phyloP scores from a whole-genome alignment of 2,888 invertebrate species.

The Allygus modestus region DNA sequence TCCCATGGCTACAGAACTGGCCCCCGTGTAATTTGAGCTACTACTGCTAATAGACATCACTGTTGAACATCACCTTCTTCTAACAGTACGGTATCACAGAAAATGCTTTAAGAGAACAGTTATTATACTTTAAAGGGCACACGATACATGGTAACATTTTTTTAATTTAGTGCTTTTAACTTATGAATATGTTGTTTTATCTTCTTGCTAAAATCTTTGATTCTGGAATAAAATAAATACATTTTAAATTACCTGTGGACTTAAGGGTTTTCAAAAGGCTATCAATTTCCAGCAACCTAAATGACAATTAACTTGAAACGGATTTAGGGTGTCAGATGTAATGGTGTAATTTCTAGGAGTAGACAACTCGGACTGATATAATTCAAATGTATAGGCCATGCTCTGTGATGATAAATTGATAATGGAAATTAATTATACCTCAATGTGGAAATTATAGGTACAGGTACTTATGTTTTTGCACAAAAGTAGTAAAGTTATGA shows the following conservation, averaged over 20 bases:
- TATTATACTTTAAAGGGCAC: background rate
- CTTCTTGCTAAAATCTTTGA: background rate
- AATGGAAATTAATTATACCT: no score
- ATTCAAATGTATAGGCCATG: no score
- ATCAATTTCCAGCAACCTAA: no score
- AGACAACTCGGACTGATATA: no score
- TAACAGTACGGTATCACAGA: constrained; percentile 40
- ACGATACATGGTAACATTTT: constrained; percentile 7
- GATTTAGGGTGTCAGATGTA: no score
- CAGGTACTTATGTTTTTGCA: no score
- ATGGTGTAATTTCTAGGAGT: no score
- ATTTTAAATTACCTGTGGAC: background rate
- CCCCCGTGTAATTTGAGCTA: constrained; percentile 42
- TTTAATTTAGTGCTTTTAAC: background rate
- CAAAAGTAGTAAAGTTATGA: no score
- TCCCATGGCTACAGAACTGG: constrained; percentile 57
- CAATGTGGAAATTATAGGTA: no score
- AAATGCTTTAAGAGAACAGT: background rate
- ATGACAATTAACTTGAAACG: no score
- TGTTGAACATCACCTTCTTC: constrained; percentile 46
- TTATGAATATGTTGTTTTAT: background rate
- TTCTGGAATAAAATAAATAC: background rate
- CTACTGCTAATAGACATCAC: constrained; percentile 54
- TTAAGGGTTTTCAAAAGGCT: no score
- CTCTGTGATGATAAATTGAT: no score